Conservation (phyloP, 2,888 invertebrate genomes). For the Hirtodrosophila duncani region DNA sequence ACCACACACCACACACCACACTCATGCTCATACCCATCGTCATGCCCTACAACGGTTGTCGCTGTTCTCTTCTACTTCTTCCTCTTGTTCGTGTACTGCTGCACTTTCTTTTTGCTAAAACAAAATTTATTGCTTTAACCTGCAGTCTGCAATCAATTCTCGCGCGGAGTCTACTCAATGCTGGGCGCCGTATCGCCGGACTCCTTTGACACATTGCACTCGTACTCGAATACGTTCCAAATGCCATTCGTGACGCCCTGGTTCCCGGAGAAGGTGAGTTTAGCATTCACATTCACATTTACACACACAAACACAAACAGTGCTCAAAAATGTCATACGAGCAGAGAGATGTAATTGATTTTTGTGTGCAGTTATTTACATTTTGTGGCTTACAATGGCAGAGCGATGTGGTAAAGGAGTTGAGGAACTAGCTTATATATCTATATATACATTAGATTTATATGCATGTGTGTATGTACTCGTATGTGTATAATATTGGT, state of each 20-base stretch:
- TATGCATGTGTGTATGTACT: too few relatives aligned
- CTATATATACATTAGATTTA: too few relatives aligned
- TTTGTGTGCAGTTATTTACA: conserved; percentile 61
- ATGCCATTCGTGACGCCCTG: conserved; percentile 96
- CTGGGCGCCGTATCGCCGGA: conserved; percentile 94
- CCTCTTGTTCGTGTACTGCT: background rate
- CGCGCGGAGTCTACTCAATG: conserved; percentile 92
- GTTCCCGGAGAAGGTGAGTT: conserved; percentile 92
- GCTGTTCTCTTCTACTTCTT: conserved; percentile 5
- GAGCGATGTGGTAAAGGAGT: background rate
- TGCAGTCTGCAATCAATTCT: conserved; percentile 93
- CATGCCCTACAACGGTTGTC: conserved; percentile 9
- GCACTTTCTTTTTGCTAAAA: conserved; percentile 6
- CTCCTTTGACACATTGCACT: conserved; percentile 94
- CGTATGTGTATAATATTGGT: too few relatives aligned
- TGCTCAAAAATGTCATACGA: conserved; percentile 15
- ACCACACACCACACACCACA: background rate
- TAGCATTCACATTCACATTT: background rate
- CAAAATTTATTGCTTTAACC: conserved; percentile 66
- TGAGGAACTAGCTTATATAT: conserved; percentile 25
- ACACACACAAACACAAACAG: background rate
- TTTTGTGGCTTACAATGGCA: conserved; percentile 49
- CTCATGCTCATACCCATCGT: background rate
- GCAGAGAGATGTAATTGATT: conserved; percentile 43
- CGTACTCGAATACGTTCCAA: conserved; percentile 96